These are phyloP conservation scores for Neoarius graeffei DNA, from an alignment of 2,113 vertebrate genomes.

Conservation along the genomic window DNA sequence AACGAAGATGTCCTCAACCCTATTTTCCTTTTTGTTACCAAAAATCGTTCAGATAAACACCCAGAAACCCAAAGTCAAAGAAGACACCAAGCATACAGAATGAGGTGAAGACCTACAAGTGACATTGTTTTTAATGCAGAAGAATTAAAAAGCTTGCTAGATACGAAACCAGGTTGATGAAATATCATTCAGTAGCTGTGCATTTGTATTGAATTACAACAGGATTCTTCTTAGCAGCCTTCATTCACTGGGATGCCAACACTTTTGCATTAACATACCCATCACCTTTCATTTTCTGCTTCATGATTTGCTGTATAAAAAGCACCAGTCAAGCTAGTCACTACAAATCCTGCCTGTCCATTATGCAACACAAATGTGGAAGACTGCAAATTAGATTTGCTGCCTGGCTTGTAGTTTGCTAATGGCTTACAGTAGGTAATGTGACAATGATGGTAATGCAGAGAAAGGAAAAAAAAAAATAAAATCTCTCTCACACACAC, in stretches of 20 bases:
- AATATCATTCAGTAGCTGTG: slow-evolving; percentile 19
- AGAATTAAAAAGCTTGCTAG: slow-evolving; percentile 29
- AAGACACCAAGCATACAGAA: slow-evolving; percentile 23
- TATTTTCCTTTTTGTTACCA: neutral
- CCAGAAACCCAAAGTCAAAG: slow-evolving; percentile 34
- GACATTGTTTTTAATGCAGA: slow-evolving; percentile 33
- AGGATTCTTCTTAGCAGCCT: slow-evolving; percentile 28
- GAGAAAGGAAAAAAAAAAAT: neutral
- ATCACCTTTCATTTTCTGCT: slow-evolving; percentile 35
- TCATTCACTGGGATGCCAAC: neutral
- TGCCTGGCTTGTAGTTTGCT: slow-evolving; percentile 16
- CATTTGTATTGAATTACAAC: slow-evolving; percentile 41
- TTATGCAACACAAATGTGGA: slow-evolving; percentile 39
- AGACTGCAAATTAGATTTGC: slow-evolving; percentile 41
- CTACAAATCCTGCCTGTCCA: slow-evolving; percentile 37
- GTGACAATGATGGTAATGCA: slow-evolving; percentile 13
- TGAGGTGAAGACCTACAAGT: neutral
- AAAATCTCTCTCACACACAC: no score
- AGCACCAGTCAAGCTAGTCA: neutral
- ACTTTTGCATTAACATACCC: slow-evolving; percentile 30
- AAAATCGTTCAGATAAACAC: slow-evolving; percentile 25
- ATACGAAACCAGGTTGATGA: slow-evolving; percentile 25
- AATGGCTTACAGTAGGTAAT: slow-evolving; percentile 36
- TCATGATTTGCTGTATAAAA: slow-evolving; percentile 29
- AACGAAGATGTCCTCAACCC: slow-evolving; percentile 42